Percentiles rank a stretch among this genome's conserved stretches.
These are phyloP conservation scores for Papilio aristodemus DNA, from an alignment of 1,140 invertebrate species.

Conservation along the genomic window DNA sequence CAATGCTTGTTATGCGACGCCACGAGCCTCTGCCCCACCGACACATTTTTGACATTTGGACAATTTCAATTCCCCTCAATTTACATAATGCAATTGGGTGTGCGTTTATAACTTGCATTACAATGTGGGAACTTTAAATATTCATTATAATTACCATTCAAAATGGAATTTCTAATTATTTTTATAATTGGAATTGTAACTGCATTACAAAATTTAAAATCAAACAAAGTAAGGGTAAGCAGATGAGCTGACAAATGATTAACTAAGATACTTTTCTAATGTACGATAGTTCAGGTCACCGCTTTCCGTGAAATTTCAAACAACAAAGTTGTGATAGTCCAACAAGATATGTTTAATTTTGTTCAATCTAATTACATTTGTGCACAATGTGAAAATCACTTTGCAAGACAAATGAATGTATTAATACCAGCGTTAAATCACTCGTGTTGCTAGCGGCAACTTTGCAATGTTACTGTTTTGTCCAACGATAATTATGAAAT, in stretches of 20 bases:
- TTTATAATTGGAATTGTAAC: too few species aligned
- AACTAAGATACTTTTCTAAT: too few species aligned
- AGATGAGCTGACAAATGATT: too few species aligned
- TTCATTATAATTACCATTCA: not conserved
- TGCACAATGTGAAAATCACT: not conserved
- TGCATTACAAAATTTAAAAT: too few species aligned
- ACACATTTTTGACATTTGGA: constrained; percentile 45
- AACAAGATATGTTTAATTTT: not conserved
- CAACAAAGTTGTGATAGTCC: too few species aligned
- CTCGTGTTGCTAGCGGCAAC: not conserved
- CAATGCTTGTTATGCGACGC: constrained; percentile 40
- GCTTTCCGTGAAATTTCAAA: too few species aligned
- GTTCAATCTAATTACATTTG: not conserved
- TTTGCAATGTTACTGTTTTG: not conserved
- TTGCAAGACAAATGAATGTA: not conserved
- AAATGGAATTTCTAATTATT: too few species aligned
- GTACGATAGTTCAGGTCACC: too few species aligned
- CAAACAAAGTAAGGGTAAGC: too few species aligned
- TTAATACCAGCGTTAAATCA: not conserved
- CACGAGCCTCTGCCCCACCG: constrained; percentile 36
- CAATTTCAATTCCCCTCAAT: constrained; percentile 31
- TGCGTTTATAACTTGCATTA: not conserved
- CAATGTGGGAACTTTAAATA: not conserved
- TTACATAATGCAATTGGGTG: not conserved
- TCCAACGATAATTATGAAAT: not conserved